phyloP scores from a whole-genome alignment of 2,888 invertebrate species.

The Thecophora atra region DNA sequence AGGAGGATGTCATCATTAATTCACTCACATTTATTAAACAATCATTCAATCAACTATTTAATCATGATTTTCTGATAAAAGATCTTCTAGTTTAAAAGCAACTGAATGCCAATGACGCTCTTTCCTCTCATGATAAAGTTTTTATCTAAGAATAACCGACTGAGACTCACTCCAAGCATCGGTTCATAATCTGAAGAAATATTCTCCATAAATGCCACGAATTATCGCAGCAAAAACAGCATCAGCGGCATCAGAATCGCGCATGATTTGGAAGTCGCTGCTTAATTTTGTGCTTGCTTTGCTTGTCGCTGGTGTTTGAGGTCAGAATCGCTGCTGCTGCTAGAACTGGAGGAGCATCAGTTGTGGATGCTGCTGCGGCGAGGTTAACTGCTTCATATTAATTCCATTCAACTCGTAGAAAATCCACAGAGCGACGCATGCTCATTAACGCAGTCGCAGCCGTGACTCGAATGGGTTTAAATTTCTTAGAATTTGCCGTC shows the following conservation, averaged over 20 bases:
- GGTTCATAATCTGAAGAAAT: not conserved
- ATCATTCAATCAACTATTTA: too few species aligned
- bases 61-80: too few species aligned
- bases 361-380: conserved; percentile 6
- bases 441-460: not conserved
- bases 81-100: not conserved
- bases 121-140: not conserved
- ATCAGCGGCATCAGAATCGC: not conserved
- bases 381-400: conserved; percentile 18
- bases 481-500: not conserved
- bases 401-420: conserved; percentile 6
- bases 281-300: not conserved
- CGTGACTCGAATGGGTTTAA: not conserved
- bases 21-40: too few species aligned
- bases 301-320: not conserved
- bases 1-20: too few species aligned
- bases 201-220: not conserved
- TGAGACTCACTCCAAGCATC: not conserved
- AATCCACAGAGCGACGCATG: not conserved
- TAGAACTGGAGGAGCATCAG: conserved; percentile 2
- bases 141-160: not conserved
- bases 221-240: not conserved
- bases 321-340: not conserved
- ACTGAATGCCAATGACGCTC: not conserved
- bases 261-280: not conserved